Evolutionary conservation across 1,140 invertebrate genomes (phyloP).

Genomic region (Telenomus remus): DNA sequence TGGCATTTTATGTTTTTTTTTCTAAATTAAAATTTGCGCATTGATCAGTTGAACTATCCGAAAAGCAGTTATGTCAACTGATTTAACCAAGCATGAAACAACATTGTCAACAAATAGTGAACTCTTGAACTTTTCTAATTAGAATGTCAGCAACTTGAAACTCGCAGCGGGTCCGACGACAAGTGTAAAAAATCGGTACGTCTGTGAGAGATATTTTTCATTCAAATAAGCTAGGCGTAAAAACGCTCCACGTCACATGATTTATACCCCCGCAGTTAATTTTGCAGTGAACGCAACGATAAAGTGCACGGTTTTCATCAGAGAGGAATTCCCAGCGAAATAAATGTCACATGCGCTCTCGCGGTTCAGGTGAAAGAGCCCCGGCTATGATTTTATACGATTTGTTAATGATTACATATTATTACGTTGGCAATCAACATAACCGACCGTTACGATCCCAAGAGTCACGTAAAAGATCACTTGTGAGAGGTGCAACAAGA

Average conservation of each 20-base stretch:
- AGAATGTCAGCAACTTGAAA: no score
- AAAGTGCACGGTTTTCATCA: constrained; percentile 41
- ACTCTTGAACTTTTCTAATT: not conserved
- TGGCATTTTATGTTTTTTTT: no score
- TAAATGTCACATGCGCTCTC: constrained; percentile 49
- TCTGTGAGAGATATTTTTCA: constrained; percentile 21
- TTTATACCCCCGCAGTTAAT: constrained; percentile 48
- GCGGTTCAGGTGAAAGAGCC: constrained; percentile 40
- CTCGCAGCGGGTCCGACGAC: not conserved
- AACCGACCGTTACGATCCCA: constrained; percentile 49
- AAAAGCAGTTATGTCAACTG: constrained; percentile 19
- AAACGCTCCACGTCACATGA: constrained; percentile 43
- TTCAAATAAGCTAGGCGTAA: constrained; percentile 40
- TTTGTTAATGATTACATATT: constrained; percentile 58
- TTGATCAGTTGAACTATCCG: not conserved
- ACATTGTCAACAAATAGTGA: constrained; percentile 14
- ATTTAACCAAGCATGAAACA: constrained; percentile 19
- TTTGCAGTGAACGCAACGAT: constrained; percentile 18
- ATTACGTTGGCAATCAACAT: constrained; percentile 48
- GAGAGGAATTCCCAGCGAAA: constrained; percentile 46
- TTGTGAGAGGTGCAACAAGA: constrained; percentile 33
- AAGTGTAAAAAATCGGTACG: constrained; percentile 22
- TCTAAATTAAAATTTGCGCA: no score
- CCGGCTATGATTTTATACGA: constrained; percentile 51
- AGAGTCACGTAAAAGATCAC: constrained; percentile 48